Evolutionary conservation across 2,113 vertebrate genomes (phyloP), one percentile per base, ranked within the genome.

Genomic region (Cnemophilus loriae): DNA sequence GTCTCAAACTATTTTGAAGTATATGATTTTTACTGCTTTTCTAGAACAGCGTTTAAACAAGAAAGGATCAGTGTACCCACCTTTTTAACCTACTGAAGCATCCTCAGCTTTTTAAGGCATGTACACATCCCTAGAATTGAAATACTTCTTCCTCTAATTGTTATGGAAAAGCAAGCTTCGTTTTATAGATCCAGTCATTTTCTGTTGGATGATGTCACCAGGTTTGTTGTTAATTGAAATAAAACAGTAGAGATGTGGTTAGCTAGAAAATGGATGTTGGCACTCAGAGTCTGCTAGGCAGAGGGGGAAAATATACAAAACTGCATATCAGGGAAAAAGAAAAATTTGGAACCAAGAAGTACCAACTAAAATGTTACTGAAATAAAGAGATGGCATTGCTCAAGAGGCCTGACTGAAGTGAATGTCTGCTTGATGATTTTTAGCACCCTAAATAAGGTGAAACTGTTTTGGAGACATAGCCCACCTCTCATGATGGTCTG

Each of bases 161-260:
- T 46, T 81, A 57, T 23, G 16, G 65, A 84, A 91, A 63, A 47
- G 4, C 11, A 61, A 84, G 11, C 21, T 89, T 87, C 78, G 28
- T 77, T 93, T 77, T 55, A 23, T 41, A 59, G 63, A 33, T 78
- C 27, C 47, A 79, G 35, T 61, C 32, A 23, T 78, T 32, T 88
- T 86, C 42, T 93, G 46, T 50, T 35, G 30, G 33, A 69, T 77
- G 84, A 75, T 1, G 2, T 70, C 67, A 74, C 22, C 22, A 65
- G 14, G 10, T 56, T 82, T 74, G 28, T n/a, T 87, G 27, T 77
- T 90, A 78, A 84, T 71, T 87, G 50, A 87, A 94, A 52, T 56
- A 68, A 84, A 87, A 63, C 13, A 28, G 44, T 27, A 46, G 50
- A 77, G 26, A 65, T 55, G 24, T 26, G 33, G 30, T 22, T 23